These are phyloP conservation scores for Calcarius lapponicus DNA, from an alignment of 2,797 vertebrate genomes.

Conservation along the genomic window DNA sequence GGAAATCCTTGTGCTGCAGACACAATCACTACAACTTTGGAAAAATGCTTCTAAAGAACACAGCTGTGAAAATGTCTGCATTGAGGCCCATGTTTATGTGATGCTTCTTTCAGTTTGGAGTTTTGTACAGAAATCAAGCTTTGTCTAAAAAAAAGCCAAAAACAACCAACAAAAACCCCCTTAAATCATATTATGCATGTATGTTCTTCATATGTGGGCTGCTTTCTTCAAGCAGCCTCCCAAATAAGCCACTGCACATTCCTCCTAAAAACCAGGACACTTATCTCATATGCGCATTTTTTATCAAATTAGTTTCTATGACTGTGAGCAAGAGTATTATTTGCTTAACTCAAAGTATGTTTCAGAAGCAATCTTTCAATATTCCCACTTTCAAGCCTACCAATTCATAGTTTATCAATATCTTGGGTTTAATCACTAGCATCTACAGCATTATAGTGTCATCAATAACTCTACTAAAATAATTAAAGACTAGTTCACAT, in stretches of 20 bases:
- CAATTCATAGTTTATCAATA: not conserved
- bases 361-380: not conserved
- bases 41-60: not conserved
- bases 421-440: not conserved
- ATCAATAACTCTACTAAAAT: not conserved
- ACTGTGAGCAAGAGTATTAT: not conserved
- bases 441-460: not conserved
- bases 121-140: not conserved
- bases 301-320: conserved; percentile 11
- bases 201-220: not conserved
- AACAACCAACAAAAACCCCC: not conserved
- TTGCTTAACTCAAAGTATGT: not conserved
- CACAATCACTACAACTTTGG: not conserved
- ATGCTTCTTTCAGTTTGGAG: not conserved
- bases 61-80: not conserved
- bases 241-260: not conserved
- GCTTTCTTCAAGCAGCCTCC: conserved; percentile 14
- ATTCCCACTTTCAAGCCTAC: not conserved
- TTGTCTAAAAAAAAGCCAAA: not conserved
- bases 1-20: not conserved
- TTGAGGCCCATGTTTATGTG: not conserved
- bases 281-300: not conserved
- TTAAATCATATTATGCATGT: not conserved
- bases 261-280: conserved; percentile 23
- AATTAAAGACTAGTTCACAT: not conserved